Percentiles rank a stretch among this genome's conserved stretches.
Evolutionary conservation across 37 sponge, comb jelly and placozoan genomes (phyloP).

Genomic region (Trichoplax adhaerens): DNA sequence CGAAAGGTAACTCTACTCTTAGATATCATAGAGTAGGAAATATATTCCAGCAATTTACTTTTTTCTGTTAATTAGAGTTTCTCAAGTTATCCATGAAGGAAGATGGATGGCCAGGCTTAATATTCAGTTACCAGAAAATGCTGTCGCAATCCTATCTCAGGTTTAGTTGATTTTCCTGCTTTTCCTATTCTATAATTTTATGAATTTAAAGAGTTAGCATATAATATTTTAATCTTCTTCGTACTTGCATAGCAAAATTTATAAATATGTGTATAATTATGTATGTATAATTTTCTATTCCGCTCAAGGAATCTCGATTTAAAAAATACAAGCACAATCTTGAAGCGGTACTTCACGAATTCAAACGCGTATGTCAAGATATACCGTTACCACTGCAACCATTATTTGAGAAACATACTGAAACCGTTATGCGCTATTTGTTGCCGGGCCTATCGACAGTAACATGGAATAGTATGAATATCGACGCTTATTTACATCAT

Average conservation of each 20-base stretch:
- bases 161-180: not conserved
- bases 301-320: constrained; percentile 36
- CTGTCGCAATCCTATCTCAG: constrained; percentile 35
- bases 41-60: too few relatives aligned
- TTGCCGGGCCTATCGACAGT: constrained; percentile 72
- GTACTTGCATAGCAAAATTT: constrained; percentile 4
- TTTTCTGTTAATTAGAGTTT: too few relatives aligned
- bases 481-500: constrained; percentile 71
- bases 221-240: not conserved
- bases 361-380: too few relatives aligned
- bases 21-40: too few relatives aligned
- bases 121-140: constrained; percentile 39
- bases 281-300: not conserved
- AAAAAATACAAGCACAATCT: constrained; percentile 61
- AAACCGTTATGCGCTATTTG: constrained; percentile 15
- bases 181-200: too few relatives aligned
- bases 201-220: not conserved
- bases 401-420: constrained; percentile 19
- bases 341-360: constrained; percentile 17
- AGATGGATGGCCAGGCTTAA: constrained; percentile 35
- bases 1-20: too few relatives aligned
- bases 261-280: not conserved
- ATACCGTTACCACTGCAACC: constrained; percentile 16
- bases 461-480: constrained; percentile 82
- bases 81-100: constrained; percentile 41